Percentiles rank a stretch among this genome's conserved stretches.
These are phyloP conservation scores for Tridacna crocea DNA, from an alignment of 2,888 invertebrate species.

Conservation along the genomic window DNA sequence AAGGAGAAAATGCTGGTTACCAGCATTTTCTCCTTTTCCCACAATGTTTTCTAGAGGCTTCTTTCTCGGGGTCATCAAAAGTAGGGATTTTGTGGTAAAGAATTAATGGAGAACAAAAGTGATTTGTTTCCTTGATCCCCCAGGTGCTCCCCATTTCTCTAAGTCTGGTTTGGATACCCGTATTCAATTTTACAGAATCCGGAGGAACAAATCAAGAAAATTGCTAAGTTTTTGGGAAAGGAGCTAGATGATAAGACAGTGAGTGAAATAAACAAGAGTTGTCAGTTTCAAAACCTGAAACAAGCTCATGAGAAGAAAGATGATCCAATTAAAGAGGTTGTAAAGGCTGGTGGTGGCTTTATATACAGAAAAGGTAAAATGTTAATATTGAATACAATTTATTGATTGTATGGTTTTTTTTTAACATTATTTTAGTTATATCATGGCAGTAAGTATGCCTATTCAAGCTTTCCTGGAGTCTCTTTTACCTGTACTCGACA, in stretches of 20 bases:
- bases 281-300: slow-evolving; percentile 1
- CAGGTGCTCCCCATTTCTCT: too few relatives aligned
- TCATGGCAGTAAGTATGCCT: background rate
- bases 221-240: slow-evolving; percentile 12
- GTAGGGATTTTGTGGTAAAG: too few relatives aligned
- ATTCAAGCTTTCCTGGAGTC: background rate
- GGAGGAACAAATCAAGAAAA: background rate
- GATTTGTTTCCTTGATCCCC: too few relatives aligned
- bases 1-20: too few relatives aligned
- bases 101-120: too few relatives aligned
- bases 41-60: too few relatives aligned
- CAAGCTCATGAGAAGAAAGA: slow-evolving; percentile 7
- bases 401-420: background rate
- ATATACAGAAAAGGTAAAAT: slow-evolving; percentile 16
- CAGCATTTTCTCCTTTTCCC: too few relatives aligned
- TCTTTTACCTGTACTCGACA: too few relatives aligned
- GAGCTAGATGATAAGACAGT: background rate
- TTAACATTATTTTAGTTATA: background rate
- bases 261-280: background rate
- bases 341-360: background rate
- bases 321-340: background rate
- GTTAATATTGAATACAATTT: too few relatives aligned
- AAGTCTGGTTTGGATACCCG: too few relatives aligned
- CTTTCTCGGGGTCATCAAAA: too few relatives aligned
- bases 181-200: slow-evolving; percentile 1